These are phyloP conservation scores for Drosophila gunungcola DNA, from an alignment of 1,140 invertebrate species.

Conservation along the genomic window DNA sequence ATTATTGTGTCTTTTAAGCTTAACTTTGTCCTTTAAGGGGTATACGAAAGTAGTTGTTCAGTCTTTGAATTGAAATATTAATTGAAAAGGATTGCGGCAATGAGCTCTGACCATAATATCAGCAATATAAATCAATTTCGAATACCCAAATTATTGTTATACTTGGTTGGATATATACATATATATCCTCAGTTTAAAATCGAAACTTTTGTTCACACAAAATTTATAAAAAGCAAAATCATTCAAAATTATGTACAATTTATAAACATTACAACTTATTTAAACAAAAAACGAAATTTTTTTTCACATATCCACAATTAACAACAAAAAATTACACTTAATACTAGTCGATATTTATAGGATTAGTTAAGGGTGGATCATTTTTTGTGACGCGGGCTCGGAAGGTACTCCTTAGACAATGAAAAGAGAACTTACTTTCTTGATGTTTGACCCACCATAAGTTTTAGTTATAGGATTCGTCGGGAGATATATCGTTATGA, in stretches of 20 bases:
- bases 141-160: background rate
- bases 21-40: slow-evolving; percentile 17
- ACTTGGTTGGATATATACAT: background rate
- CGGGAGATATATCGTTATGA: slow-evolving; percentile 56
- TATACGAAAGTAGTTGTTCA: slow-evolving; percentile 21
- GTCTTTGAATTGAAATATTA: slow-evolving; percentile 39
- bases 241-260: slow-evolving; percentile 28
- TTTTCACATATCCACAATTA: slow-evolving; percentile 22
- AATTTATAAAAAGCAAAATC: slow-evolving; percentile 4
- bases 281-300: slow-evolving; percentile 19
- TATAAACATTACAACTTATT: slow-evolving; percentile 28
- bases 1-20: slow-evolving; percentile 4
- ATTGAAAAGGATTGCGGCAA: slow-evolving; percentile 6
- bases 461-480: slow-evolving; percentile 21
- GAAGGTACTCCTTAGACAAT: background rate
- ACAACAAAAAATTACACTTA: slow-evolving; percentile 38
- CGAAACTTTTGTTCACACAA: background rate
- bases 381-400: slow-evolving; percentile 1
- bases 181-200: slow-evolving; percentile 14
- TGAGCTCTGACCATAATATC: slow-evolving; percentile 12
- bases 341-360: slow-evolving; percentile 15
- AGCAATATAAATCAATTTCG: slow-evolving; percentile 9
- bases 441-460: background rate
- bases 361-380: background rate
- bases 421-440: background rate